phyloP scores from a whole-genome alignment of 1,140 invertebrate species.

The Bombus superbus region DNA sequence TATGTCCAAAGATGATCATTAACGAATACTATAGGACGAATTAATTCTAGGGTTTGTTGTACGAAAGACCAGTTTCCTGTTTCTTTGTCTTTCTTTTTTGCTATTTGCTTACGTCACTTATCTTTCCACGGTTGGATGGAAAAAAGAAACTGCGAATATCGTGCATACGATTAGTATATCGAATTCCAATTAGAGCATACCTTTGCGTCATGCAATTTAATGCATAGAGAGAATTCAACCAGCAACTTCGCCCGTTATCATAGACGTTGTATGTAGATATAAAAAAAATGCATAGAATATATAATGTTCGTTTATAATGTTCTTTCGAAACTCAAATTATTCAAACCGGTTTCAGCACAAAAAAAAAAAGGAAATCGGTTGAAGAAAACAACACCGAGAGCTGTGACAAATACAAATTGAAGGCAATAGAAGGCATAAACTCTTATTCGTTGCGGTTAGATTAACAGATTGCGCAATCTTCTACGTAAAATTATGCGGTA shows the following conservation, averaged over 20 bases:
- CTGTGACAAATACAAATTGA: background rate
- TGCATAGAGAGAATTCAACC: too few species aligned
- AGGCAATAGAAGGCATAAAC: background rate
- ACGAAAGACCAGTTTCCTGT: too few species aligned
- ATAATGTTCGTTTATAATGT: background rate
- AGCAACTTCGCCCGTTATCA: background rate
- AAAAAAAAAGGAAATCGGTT: background rate
- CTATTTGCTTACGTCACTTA: too few species aligned
- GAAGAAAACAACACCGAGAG: background rate
- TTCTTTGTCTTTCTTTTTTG: too few species aligned
- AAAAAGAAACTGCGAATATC: background rate
- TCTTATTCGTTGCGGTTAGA: background rate
- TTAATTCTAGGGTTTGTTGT: too few species aligned
- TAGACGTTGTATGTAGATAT: background rate
- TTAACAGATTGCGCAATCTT: background rate
- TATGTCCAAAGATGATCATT: too few species aligned
- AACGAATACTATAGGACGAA: too few species aligned
- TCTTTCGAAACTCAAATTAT: background rate
- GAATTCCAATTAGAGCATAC: background rate
- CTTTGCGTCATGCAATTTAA: background rate
- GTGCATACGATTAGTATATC: too few species aligned
- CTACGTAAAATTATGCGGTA: background rate
- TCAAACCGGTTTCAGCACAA: background rate
- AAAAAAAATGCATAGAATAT: background rate
- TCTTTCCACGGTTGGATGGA: background rate